Conservation (phyloP, 1,140 invertebrate genomes). For the Diorhabda sublineata region DNA sequence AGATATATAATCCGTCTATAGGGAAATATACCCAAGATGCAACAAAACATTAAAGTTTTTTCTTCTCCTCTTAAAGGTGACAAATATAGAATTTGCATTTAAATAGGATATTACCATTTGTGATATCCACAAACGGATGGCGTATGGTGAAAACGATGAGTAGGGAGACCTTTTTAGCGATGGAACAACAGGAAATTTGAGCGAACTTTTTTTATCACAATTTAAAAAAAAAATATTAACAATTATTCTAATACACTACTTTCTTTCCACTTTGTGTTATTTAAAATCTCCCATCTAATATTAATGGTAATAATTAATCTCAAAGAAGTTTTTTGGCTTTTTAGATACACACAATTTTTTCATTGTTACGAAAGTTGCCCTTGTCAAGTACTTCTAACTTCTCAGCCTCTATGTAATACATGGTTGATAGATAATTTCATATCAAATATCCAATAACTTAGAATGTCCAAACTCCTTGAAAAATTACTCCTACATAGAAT, state of each 20-base stretch:
- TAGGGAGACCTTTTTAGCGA: not conserved
- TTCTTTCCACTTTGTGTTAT: not conserved
- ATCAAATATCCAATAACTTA: too few relatives aligned
- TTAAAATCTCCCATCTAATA: not conserved
- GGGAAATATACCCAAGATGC: conserved; percentile 44
- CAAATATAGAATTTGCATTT: conserved; percentile 70
- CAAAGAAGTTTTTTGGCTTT: too few relatives aligned
- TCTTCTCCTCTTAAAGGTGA: conserved; percentile 50
- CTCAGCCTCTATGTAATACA: too few relatives aligned
- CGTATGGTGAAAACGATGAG: not conserved
- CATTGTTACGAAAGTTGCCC: too few relatives aligned
- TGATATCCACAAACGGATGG: conserved; percentile 46
- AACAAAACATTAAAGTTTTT: conserved; percentile 44
- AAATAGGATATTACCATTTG: conserved; percentile 67
- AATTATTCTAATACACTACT: not conserved
- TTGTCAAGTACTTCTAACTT: too few relatives aligned
- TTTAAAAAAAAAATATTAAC: not conserved
- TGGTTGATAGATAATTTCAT: too few relatives aligned
- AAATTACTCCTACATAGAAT: too few relatives aligned
- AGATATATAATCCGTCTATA: conserved; percentile 30
- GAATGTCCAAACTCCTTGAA: too few relatives aligned
- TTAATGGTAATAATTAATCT: too few relatives aligned
- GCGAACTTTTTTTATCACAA: not conserved
- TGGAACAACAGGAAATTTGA: not conserved
- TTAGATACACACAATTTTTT: too few relatives aligned